These are phyloP conservation scores for Danaus plexippus DNA, from an alignment of 1,140 invertebrate species.

Conservation along the genomic window DNA sequence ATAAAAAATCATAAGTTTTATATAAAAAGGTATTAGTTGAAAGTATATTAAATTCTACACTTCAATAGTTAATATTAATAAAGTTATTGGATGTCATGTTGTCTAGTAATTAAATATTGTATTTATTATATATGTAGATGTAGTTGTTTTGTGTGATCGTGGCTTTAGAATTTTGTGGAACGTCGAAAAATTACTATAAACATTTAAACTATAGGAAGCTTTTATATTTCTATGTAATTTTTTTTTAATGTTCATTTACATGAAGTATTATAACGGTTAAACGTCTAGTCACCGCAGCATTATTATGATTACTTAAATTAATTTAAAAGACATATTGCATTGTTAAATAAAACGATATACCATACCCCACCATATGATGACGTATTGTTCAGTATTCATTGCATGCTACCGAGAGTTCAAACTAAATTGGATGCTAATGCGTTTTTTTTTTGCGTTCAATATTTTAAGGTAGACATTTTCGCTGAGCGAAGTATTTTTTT, in stretches of 20 bases:
- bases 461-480: slow-evolving; percentile 56
- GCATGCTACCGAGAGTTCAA: slow-evolving; percentile 10
- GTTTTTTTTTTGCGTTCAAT: slow-evolving; percentile 35
- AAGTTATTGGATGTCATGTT: slow-evolving; percentile 6
- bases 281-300: slow-evolving; percentile 64
- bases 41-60: background rate
- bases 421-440: too few relatives aligned
- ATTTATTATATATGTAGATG: slow-evolving; percentile 12
- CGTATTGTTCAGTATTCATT: slow-evolving; percentile 24
- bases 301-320: slow-evolving; percentile 25
- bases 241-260: slow-evolving; percentile 1
- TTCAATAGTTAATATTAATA: slow-evolving; percentile 1
- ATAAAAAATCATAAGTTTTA: background rate
- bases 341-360: background rate
- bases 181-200: too few relatives aligned
- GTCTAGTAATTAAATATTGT: slow-evolving; percentile 7
- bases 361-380: slow-evolving; percentile 1
- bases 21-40: background rate
- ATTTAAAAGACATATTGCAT: slow-evolving; percentile 11
- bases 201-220: slow-evolving; percentile 8
- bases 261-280: slow-evolving; percentile 10
- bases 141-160: slow-evolving; percentile 10
- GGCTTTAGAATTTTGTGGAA: too few relatives aligned
- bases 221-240: slow-evolving; percentile 4
- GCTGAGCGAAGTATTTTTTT: slow-evolving; percentile 43